phyloP scores from a whole-genome alignment of 1,140 invertebrate species.

The Drosophila funebris region DNA sequence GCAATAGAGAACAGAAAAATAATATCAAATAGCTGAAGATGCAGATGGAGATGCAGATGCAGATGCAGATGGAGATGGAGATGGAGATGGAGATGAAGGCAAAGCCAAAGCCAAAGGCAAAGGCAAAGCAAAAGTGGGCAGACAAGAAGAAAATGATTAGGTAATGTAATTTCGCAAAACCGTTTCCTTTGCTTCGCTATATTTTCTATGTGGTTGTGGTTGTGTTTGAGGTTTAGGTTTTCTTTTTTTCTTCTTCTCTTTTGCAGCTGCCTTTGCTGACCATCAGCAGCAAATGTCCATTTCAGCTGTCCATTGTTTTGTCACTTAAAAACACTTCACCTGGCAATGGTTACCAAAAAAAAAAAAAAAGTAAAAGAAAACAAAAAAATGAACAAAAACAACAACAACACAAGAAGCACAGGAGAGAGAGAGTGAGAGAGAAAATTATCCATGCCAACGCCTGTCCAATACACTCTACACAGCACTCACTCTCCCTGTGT shows the following conservation, averaged over 20 bases:
- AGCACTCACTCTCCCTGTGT: not conserved
- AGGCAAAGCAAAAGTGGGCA: not conserved
- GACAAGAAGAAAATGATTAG: constrained; percentile 33
- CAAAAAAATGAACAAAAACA: not conserved
- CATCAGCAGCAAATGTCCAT: constrained; percentile 26
- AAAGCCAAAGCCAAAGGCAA: not conserved
- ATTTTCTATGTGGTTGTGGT: not conserved
- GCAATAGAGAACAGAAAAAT: not conserved
- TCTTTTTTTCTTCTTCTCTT: too few relatives aligned
- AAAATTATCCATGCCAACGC: constrained; percentile 47
- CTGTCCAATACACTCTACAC: not conserved
- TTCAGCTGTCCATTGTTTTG: constrained; percentile 65
- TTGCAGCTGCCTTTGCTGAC: constrained; percentile 3
- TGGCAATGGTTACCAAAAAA: constrained; percentile 7
- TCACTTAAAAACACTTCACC: constrained; percentile 56
- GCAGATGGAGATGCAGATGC: not conserved
- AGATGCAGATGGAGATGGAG: not conserved
- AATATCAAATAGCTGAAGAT: too few relatives aligned
- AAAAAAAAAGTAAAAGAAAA: not conserved
- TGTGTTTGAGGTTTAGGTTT: not conserved
- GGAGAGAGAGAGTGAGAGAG: constrained; percentile 7
- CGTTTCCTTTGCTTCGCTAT: not conserved
- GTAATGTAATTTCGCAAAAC: constrained; percentile 38
- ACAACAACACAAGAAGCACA: not conserved
- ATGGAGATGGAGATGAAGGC: not conserved